Percentiles rank a stretch among this genome's conserved stretches.
phyloP scores from a whole-genome alignment of 2,888 invertebrate species.

The Apeira syringaria region DNA sequence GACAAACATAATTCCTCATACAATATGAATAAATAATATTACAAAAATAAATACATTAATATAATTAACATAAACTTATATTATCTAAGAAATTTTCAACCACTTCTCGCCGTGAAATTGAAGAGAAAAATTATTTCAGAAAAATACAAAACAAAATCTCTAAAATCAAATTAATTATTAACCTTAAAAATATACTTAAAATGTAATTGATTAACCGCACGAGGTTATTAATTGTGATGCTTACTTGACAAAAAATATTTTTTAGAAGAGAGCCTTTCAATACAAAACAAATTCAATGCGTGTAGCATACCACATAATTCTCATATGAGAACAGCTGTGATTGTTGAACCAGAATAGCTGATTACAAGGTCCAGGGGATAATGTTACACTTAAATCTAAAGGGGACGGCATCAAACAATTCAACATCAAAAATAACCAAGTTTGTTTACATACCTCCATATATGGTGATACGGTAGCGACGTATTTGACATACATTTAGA shows the following conservation, averaged over 20 bases:
- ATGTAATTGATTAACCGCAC: conserved; percentile 23
- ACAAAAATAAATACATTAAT: background rate
- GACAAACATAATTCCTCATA: no score
- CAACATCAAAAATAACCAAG: conserved; percentile 26
- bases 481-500: background rate
- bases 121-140: no score
- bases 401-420: conserved; percentile 67
- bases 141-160: no score
- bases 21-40: no score
- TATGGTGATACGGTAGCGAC: conserved; percentile 9
- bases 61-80: background rate
- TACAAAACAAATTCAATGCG: no score
- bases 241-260: conserved; percentile 3
- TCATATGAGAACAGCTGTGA: no score
- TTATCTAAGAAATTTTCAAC: background rate
- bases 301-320: no score
- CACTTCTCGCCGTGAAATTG: background rate
- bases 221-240: conserved; percentile 27
- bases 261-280: conserved; percentile 21
- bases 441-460: conserved; percentile 11
- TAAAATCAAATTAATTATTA: no score
- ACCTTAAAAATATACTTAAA: conserved; percentile 16
- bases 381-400: conserved; percentile 36
- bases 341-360: no score
- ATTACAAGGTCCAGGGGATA: no score